Conservation (phyloP, 2,797 vertebrate genomes). For the Neosilurus hyrtlii region DNA sequence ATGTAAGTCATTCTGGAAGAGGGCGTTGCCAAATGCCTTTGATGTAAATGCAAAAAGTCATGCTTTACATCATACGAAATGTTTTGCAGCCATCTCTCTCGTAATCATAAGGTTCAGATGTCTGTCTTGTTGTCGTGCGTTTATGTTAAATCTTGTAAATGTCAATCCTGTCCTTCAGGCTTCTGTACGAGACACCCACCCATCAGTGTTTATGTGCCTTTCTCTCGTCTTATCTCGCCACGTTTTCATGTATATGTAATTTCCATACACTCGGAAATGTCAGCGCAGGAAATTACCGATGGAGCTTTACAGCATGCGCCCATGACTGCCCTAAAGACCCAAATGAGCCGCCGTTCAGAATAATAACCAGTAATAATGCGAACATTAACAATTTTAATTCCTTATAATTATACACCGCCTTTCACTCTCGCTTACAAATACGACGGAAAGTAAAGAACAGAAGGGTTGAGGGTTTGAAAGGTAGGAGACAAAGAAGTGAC, state of each 20-base stretch:
- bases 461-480: background rate
- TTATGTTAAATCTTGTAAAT: constrained; percentile 21
- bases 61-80: background rate
- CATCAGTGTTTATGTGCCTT: constrained; percentile 8
- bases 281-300: constrained; percentile 12
- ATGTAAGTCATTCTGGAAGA: too few relatives aligned
- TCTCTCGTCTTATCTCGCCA: background rate
- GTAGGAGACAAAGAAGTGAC: background rate
- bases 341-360: background rate
- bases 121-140: background rate
- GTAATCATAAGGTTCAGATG: background rate
- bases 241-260: constrained; percentile 12
- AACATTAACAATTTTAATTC: background rate
- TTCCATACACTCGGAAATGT: constrained; percentile 26
- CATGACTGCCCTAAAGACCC: background rate
- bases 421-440: background rate
- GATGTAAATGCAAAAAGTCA: background rate
- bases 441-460: too few relatives aligned
- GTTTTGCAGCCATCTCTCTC: background rate
- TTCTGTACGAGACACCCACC: background rate
- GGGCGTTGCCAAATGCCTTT: too few relatives aligned
- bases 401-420: background rate
- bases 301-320: background rate
- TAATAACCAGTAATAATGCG: background rate
- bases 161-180: constrained; percentile 20